Percentiles rank a stretch among this genome's conserved stretches.
Conservation (phyloP, 2,113 vertebrate species). For the Rhombomys opimus region DNA sequence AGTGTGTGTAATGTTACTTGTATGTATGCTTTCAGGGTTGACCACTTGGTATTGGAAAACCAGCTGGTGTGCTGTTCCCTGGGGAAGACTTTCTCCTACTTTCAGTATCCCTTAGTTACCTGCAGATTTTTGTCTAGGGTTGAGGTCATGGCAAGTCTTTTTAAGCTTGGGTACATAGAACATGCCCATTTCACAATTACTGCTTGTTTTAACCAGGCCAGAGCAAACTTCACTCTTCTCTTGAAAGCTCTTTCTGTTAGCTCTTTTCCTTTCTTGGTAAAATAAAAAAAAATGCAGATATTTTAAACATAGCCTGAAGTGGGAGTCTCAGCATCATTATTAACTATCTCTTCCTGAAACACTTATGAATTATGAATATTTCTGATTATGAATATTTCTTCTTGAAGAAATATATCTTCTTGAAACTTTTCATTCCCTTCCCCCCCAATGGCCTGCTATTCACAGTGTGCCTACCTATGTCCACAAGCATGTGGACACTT, state of each 20-base stretch:
- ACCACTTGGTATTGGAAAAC: background rate
- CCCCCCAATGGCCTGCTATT: rapidly evolving
- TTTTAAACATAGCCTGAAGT: background rate
- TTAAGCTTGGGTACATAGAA: background rate
- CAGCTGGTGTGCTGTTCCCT: no score
- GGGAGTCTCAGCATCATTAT: background rate
- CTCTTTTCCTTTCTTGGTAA: background rate
- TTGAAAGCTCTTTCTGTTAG: background rate
- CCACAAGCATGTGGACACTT: background rate
- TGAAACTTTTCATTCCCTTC: background rate
- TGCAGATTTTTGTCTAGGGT: background rate
- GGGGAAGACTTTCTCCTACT: background rate
- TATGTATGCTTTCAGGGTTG: background rate
- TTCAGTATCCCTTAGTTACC: background rate
- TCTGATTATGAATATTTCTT: background rate
- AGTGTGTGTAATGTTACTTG: background rate
- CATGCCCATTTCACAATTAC: background rate
- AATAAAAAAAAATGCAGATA: background rate
- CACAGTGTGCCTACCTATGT: rapidly evolving
- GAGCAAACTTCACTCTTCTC: background rate
- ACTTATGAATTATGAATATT: background rate
- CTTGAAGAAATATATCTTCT: background rate
- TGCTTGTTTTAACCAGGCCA: background rate
- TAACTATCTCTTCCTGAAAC: background rate
- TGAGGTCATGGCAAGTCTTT: background rate